Conservation (phyloP, 2,888 invertebrate genomes). For the Andrena bicolor region DNA sequence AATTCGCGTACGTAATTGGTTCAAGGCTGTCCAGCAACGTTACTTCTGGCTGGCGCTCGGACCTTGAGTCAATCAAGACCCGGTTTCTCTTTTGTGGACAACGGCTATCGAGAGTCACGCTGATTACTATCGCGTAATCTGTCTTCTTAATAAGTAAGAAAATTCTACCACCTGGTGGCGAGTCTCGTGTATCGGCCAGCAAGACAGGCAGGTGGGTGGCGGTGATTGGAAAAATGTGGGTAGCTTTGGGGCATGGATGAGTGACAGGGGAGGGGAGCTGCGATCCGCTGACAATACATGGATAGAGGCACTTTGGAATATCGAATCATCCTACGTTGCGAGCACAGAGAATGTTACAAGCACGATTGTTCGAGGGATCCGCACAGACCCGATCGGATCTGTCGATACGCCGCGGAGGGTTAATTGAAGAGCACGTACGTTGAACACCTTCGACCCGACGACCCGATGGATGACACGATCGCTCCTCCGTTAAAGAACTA, state of each 20-base stretch:
- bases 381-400: conserved; percentile 66
- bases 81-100: conserved; percentile 11
- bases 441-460: conserved; percentile 77
- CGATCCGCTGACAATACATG: conserved; percentile 28
- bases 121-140: conserved; percentile 38
- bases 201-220: conserved; percentile 1
- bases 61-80: conserved; percentile 19
- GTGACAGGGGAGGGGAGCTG: conserved; percentile 4
- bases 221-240: conserved; percentile 3
- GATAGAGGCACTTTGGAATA: conserved; percentile 20
- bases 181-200: neutral
- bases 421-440: conserved; percentile 79
- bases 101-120: conserved; percentile 9
- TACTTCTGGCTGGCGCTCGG: conserved; percentile 42
- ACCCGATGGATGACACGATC: conserved; percentile 77
- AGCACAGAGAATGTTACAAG: conserved; percentile 59
- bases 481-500: conserved; percentile 48
- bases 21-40: conserved; percentile 72
- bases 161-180: neutral
- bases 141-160: too few species aligned
- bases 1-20: conserved; percentile 71
- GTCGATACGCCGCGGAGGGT: conserved; percentile 75
- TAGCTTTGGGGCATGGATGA: conserved; percentile 8
- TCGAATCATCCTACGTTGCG: conserved; percentile 77
- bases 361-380: conserved; percentile 70